Evolutionary conservation across 2,888 invertebrate genomes (phyloP).

Genomic region (Leptura quadrifasciata): DNA sequence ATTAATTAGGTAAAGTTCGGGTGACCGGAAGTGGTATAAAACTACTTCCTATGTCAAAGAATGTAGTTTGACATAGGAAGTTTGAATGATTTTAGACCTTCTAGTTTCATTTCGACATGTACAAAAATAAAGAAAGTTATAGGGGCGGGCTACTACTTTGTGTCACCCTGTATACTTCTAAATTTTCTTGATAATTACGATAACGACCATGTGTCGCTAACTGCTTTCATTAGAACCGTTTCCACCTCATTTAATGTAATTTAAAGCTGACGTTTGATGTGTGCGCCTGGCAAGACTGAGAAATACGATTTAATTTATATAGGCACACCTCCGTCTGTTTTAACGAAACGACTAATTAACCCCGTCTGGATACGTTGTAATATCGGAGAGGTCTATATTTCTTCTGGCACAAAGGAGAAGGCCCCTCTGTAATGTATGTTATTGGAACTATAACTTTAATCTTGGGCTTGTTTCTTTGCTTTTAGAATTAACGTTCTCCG

Average conservation of each 20-base stretch:
- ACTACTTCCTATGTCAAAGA: no score
- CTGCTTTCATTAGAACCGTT: conserved; percentile 5
- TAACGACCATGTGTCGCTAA: neutral
- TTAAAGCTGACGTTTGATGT: conserved; percentile 15
- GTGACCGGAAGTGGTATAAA: no score
- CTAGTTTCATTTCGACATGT: no score
- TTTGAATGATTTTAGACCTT: no score
- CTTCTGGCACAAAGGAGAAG: neutral
- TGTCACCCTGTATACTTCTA: neutral
- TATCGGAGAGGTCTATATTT: conserved; percentile 1
- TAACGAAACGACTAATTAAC: conserved; percentile 29
- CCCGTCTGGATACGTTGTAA: conserved; percentile 2
- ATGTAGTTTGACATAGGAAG: no score
- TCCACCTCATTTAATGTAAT: neutral
- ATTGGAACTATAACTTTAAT: neutral
- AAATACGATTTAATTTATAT: conserved; percentile 28
- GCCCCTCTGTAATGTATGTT: neutral
- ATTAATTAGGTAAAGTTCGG: no score
- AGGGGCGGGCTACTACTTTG: no score
- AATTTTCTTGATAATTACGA: neutral
- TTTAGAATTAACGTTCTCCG: neutral
- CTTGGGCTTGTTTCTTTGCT: neutral
- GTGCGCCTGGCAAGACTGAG: conserved; percentile 13
- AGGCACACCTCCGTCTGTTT: neutral
- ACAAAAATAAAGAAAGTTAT: no score